These are phyloP conservation scores for Tiliacea citrago DNA, from an alignment of 2,888 invertebrate genomes.

Conservation along the genomic window DNA sequence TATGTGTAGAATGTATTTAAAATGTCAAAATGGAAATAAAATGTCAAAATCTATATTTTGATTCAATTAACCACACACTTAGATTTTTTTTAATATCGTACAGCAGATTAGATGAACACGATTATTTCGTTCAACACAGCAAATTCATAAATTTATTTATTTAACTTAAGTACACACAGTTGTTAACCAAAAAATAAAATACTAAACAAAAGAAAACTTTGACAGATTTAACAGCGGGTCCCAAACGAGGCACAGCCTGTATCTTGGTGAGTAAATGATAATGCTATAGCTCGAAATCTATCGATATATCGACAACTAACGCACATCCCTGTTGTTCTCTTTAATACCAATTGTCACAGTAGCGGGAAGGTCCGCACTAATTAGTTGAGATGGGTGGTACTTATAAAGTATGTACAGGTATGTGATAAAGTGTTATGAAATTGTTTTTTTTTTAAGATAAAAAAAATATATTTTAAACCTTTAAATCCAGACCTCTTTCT, in stretches of 20 bases:
- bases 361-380: conserved; percentile 74
- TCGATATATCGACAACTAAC: conserved; percentile 60
- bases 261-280: neutral
- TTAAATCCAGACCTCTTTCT: too few relatives aligned
- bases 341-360: conserved; percentile 79
- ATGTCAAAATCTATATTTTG: neutral
- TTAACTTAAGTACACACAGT: too few relatives aligned
- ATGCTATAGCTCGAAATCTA: neutral
- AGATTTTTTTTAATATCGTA: neutral
- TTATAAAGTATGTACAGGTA: conserved; percentile 51
- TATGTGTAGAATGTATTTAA: too few relatives aligned
- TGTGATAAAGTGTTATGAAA: conserved; percentile 15
- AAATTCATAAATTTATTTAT: too few relatives aligned
- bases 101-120: neutral
- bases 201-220: too few relatives aligned
- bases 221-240: too few relatives aligned
- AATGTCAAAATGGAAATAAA: neutral
- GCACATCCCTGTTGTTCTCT: conserved; percentile 72
- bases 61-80: neutral
- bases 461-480: too few relatives aligned
- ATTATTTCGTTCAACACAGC: neutral
- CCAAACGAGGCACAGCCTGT: too few relatives aligned
- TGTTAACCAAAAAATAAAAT: too few relatives aligned
- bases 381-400: conserved; percentile 66
- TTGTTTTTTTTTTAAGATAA: too few relatives aligned